Conservation (phyloP, 2,797 vertebrate genomes). For the Antennarius maculatus region DNA sequence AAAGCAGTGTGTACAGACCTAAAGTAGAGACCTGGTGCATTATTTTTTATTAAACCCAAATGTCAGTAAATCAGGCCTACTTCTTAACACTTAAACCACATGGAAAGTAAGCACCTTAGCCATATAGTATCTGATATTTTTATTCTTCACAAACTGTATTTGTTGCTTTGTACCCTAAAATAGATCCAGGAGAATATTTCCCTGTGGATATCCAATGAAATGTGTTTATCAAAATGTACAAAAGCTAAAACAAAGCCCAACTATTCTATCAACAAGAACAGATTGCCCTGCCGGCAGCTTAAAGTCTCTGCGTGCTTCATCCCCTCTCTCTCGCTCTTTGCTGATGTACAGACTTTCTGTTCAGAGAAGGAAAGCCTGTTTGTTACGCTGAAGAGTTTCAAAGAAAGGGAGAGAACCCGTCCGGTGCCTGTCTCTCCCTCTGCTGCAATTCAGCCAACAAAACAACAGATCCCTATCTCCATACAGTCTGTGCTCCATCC, state of each 20-base stretch:
- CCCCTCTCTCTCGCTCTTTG: slow-evolving; percentile 74
- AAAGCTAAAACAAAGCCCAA: slow-evolving; percentile 44
- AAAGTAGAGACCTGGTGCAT: no score
- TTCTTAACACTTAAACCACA: no score
- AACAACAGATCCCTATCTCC: slow-evolving; percentile 79
- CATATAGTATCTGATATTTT: no score
- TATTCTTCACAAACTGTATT: no score
- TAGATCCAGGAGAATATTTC: no score
- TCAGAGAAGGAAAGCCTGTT: slow-evolving; percentile 84
- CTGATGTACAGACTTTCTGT: slow-evolving; percentile 84
- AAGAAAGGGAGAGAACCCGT: slow-evolving; percentile 76
- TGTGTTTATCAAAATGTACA: slow-evolving; percentile 14
- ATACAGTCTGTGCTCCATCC: slow-evolving; percentile 53
- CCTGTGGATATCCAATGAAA: no score
- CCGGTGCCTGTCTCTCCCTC: slow-evolving; percentile 58
- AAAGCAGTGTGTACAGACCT: no score
- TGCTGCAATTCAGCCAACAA: slow-evolving; percentile 67
- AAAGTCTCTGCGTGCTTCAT: slow-evolving; percentile 61
- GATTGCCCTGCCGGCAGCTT: slow-evolving; percentile 44
- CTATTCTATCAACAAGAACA: slow-evolving; percentile 70
- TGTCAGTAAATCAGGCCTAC: no score
- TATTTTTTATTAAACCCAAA: no score
- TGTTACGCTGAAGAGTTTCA: slow-evolving; percentile 83
- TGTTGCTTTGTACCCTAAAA: no score
- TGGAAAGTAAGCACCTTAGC: no score